phyloP scores from a whole-genome alignment of 2,797 vertebrate species.

The Syndactyla subalaris region DNA sequence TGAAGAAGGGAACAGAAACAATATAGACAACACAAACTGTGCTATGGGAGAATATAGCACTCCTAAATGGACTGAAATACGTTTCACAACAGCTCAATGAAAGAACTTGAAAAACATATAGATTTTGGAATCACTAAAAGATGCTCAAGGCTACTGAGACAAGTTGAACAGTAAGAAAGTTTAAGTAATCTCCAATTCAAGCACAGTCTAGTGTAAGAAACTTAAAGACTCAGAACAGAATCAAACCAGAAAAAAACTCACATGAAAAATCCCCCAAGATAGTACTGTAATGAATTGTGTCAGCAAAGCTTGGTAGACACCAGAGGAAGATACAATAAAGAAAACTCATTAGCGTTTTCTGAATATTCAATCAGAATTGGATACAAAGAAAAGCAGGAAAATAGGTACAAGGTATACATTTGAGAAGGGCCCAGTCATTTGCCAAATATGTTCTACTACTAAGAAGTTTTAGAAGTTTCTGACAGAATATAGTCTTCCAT shows the following conservation, averaged over 20 bases:
- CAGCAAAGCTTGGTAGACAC: background rate
- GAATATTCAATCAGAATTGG: background rate
- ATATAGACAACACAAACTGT: background rate
- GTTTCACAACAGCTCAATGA: background rate
- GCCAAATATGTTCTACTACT: background rate
- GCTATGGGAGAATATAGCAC: background rate
- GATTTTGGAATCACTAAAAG: background rate
- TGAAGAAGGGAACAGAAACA: background rate
- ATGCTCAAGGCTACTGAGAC: background rate
- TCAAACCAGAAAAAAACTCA: background rate
- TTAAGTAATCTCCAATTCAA: background rate
- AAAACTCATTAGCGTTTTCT: background rate
- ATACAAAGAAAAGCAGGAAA: background rate
- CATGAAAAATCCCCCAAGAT: background rate
- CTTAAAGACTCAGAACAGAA: background rate
- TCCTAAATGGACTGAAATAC: background rate
- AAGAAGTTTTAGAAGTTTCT: background rate
- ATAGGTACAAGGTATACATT: background rate
- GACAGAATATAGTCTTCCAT: background rate
- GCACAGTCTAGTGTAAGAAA: background rate
- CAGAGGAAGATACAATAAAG: background rate
- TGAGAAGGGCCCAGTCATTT: background rate
- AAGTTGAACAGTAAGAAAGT: background rate
- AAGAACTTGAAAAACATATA: background rate
- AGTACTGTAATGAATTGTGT: background rate